Base-by-base conservation (phyloP, 2,113 vertebrate genomes). In the Mustela nigripes region DNA sequence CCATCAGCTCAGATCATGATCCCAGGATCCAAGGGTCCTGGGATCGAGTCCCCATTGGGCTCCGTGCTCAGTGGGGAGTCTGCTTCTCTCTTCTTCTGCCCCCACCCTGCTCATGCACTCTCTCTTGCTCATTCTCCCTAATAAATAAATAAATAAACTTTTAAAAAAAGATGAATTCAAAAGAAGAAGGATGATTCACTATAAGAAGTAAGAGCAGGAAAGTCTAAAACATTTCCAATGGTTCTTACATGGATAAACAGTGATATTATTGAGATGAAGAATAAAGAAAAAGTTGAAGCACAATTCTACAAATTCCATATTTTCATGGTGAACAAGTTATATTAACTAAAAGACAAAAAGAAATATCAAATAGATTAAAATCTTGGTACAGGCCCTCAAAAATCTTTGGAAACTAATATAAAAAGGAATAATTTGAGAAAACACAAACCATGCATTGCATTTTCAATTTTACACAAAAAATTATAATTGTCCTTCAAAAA, bases 301-400 rank as follows among this genome's bases (percentile, higher is more conserved):
- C 5, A 86, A 24, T 8, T 42, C 31, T 71, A 82, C 11, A 50
- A 24, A 94, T 58, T 86, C 19, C n/a, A 7, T 80, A 50, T 80
- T 85, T 96, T 50, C 24, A 26, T 58, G 4, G 3, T 45, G 10
- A 80, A 81, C 24, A 93, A 65, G 2, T n/a, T 58, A 69, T 36
- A 67, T 60, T 15, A 60, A 65, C 19, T 69, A 83, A 80, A 92
- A 87, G n/a, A 80, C 22, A 62, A 83, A 85, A 87, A 36, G 2
- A 86, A 82, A 92, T 90, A 86, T 39, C 26, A 86, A 78, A 50
- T 92, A 76, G 18, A 18, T 48, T 94, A 11, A 62, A 95, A 56
- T 92, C 22, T 84, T 86, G 19, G 74, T 48, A 62, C 0, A 91
- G 22, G 18, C 15, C 33, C 50, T 76, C 83, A 67, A 62, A 11